Conservation (phyloP, 2,888 invertebrate species). For the Ophion obscuratus region DNA sequence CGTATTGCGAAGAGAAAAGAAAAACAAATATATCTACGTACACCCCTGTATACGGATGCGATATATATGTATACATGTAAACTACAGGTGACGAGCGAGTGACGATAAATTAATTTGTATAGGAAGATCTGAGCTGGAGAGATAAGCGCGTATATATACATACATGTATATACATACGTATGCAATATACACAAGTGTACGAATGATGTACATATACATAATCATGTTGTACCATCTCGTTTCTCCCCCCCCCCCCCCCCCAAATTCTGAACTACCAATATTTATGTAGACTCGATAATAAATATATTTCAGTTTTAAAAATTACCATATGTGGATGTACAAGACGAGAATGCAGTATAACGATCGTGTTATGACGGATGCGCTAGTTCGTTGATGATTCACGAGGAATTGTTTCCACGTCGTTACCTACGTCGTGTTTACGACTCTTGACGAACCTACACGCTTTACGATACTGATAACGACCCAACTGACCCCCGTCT, state of each 20-base stretch:
- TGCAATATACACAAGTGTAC: conserved; percentile 69
- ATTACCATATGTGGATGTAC: conserved; percentile 6
- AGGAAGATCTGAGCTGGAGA: conserved; percentile 68
- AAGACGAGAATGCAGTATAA: neutral
- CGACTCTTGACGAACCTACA: neutral
- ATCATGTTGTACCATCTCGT: conserved; percentile 73
- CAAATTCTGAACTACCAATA: conserved; percentile 65
- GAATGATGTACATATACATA: conserved; percentile 69
- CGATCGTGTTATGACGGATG: neutral
- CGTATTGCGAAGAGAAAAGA: neutral
- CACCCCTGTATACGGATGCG: conserved; percentile 71
- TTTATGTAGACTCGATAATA: conserved; percentile 78
- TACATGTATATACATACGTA: conserved; percentile 71
- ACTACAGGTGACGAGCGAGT: conserved; percentile 68
- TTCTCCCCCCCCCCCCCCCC: conserved; percentile 29
- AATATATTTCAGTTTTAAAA: conserved; percentile 75
- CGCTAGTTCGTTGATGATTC: neutral
- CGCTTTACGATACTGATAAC: neutral
- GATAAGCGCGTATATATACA: conserved; percentile 57
- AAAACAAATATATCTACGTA: conserved; percentile 49
- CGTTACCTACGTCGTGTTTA: too few relatives aligned
- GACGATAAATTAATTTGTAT: conserved; percentile 77
- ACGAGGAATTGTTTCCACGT: neutral
- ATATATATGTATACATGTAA: conserved; percentile 72
- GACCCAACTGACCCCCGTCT: too few relatives aligned